A percentile compares a stretch with the other conserved stretches of the same genome.
phyloP scores from a whole-genome alignment of 2,113 vertebrate genomes.

The Psittacus erithacus region DNA sequence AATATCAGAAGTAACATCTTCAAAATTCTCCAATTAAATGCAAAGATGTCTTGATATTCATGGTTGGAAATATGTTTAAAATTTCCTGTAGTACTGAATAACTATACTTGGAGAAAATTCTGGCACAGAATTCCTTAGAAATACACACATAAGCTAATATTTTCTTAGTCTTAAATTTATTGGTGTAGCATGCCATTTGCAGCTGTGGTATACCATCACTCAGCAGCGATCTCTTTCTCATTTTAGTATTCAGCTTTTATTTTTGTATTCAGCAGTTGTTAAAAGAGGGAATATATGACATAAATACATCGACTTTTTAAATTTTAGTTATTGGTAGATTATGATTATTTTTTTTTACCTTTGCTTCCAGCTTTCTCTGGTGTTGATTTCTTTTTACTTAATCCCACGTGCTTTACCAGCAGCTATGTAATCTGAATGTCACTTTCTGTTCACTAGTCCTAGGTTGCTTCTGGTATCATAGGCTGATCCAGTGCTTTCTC shows the following conservation, averaged over 20 bases:
- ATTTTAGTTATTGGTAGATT: background rate
- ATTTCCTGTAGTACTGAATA: background rate
- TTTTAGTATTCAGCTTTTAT: background rate
- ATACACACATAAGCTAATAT: background rate
- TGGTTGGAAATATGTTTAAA: background rate
- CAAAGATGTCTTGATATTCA: background rate
- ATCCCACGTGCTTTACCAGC: background rate
- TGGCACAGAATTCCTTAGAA: background rate
- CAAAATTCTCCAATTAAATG: background rate
- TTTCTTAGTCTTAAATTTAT: background rate
- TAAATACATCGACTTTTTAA: background rate
- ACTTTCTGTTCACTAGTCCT: background rate
- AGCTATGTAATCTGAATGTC: background rate
- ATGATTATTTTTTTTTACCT: background rate
- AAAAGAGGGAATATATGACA: background rate
- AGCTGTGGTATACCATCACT: background rate
- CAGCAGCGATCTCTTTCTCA: background rate
- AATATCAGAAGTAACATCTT: background rate
- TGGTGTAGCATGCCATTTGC: background rate
- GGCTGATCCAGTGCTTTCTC: background rate
- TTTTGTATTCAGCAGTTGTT: background rate
- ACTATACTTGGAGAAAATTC: background rate
- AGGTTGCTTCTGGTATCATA: background rate
- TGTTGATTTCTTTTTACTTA: background rate
- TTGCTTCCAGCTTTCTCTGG: background rate